Conservation (phyloP, 1,140 invertebrate species). For the Medauroidea extradentata region DNA sequence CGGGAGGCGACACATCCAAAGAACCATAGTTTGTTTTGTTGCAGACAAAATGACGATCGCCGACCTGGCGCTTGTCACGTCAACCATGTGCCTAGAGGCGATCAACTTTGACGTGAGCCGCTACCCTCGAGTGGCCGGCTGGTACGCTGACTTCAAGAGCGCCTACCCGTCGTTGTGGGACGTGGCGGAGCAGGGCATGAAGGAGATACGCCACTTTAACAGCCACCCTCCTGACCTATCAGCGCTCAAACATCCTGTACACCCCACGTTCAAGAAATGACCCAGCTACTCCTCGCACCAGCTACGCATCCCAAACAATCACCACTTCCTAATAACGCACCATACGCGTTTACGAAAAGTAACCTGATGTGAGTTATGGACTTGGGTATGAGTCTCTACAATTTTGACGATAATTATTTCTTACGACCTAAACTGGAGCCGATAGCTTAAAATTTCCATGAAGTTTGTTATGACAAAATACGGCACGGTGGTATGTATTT, state of each 20-base stretch:
- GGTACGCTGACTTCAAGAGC: constrained; percentile 64
- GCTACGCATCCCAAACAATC: no score
- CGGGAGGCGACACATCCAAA: no score
- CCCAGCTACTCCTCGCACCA: no score
- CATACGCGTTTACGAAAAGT: no score
- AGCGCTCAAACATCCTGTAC: constrained; percentile 62
- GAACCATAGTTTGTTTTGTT: not conserved
- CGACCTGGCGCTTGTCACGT: constrained; percentile 63
- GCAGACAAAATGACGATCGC: constrained; percentile 64
- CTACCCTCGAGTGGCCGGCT: constrained; percentile 52
- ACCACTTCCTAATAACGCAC: no score
- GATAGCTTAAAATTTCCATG: no score
- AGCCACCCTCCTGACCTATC: constrained; percentile 64
- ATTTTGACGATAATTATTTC: no score
- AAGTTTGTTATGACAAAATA: no score
- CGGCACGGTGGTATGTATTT: no score
- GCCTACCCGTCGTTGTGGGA: constrained; percentile 63
- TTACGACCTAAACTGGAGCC: no score
- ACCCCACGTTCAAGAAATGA: constrained; percentile 43
- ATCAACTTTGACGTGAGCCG: constrained; percentile 57
- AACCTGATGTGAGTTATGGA: no score
- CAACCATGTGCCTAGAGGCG: constrained; percentile 66
- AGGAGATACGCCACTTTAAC: constrained; percentile 57
- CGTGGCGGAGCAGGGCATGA: constrained; percentile 59
- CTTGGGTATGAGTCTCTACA: no score